These are phyloP conservation scores for Ceratosolen fusciceps DNA, from an alignment of 1,140 invertebrate species.

Conservation along the genomic window DNA sequence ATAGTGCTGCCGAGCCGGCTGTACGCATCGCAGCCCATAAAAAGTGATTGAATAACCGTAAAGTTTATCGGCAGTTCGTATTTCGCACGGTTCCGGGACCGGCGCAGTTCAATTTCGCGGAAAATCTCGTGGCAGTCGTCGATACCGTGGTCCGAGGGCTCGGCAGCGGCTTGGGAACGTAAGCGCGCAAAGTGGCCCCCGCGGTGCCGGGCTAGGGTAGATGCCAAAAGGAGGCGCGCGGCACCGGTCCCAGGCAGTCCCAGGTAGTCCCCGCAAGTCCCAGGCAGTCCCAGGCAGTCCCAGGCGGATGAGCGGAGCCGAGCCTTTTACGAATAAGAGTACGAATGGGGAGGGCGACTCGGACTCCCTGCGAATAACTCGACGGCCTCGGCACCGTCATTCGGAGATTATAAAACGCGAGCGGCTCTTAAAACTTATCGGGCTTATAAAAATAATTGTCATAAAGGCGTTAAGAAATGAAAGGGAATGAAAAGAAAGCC, in stretches of 20 bases:
- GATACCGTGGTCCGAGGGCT: background rate
- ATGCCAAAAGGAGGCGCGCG: too few species aligned
- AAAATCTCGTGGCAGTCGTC: conserved; percentile 36
- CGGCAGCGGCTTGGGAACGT: conserved; percentile 22
- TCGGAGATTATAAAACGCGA: conserved; percentile 25
- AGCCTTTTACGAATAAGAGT: too few species aligned
- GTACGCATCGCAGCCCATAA: conserved; percentile 32
- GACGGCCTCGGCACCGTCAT: background rate
- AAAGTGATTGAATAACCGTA: conserved; percentile 49
- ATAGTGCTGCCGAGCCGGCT: conserved; percentile 17
- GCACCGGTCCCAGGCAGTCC: too few species aligned
- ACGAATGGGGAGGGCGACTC: conserved; percentile 12
- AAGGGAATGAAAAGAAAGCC: background rate
- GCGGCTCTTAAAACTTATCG: conserved; percentile 38
- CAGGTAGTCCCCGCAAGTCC: too few species aligned
- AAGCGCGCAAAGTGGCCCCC: conserved; percentile 24
- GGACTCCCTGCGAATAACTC: background rate
- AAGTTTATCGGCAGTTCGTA: conserved; percentile 42
- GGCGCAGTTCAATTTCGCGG: conserved; percentile 38
- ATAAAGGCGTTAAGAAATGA: conserved; percentile 16
- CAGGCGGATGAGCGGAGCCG: too few species aligned
- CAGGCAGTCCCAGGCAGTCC: too few species aligned
- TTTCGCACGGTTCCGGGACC: background rate
- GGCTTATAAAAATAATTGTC: conserved; percentile 40
- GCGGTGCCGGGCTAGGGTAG: background rate